Evolutionary conservation across 2,113 vertebrate species (phyloP).

Genomic region (Trematocara nigrifrons): DNA sequence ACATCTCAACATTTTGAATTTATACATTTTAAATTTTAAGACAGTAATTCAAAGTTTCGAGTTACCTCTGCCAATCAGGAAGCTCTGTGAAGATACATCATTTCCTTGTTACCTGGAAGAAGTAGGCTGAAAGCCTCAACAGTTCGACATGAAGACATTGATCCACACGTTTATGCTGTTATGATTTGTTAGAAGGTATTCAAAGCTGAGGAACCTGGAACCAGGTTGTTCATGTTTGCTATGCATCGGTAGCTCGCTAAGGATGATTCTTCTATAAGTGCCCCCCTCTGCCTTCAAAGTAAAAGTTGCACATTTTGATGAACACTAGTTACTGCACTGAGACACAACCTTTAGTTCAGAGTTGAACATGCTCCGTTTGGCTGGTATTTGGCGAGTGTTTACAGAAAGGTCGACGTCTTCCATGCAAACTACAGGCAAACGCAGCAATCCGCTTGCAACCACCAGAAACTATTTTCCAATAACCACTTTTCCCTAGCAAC

Average conservation of each 20-base stretch:
- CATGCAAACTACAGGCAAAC: background rate
- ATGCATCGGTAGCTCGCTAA: background rate
- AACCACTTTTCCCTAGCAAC: fast-evolving
- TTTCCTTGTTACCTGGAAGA: background rate
- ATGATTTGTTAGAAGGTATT: background rate
- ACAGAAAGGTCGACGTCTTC: fast-evolving
- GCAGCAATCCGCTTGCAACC: background rate
- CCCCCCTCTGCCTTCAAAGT: background rate
- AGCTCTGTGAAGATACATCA: fast-evolving
- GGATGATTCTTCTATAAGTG: background rate
- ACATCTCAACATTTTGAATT: background rate
- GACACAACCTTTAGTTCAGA: background rate
- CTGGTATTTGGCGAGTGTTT: fast-evolving
- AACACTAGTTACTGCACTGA: background rate
- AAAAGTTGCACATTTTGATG: background rate
- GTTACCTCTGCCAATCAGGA: background rate
- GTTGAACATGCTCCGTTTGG: fast-evolving
- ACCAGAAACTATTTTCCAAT: background rate
- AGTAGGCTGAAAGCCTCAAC: background rate
- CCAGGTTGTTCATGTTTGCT: background rate
- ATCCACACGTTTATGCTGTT: background rate
- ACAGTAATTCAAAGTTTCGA: background rate
- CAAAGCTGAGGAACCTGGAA: background rate
- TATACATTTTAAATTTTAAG: fast-evolving
- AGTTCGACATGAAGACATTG: background rate